These are phyloP conservation scores for Elephas maximus DNA, from an alignment of 2,113 vertebrate genomes.

Conservation along the genomic window DNA sequence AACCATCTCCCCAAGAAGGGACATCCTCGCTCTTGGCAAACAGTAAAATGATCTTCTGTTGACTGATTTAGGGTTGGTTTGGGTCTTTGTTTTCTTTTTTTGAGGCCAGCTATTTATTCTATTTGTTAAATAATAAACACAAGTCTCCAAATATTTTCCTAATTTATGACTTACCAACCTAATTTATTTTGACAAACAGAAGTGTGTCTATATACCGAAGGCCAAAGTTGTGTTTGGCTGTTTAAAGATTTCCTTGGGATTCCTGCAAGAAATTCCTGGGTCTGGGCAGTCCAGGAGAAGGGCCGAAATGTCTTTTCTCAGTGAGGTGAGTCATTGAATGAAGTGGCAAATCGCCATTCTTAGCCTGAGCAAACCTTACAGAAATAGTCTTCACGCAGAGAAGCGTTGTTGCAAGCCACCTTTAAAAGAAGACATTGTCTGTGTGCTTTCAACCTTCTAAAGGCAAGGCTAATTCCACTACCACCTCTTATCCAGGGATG, in stretches of 20 bases:
- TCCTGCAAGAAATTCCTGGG: slow-evolving; percentile 47
- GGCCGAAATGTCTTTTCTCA: slow-evolving; percentile 23
- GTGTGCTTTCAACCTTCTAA: neutral
- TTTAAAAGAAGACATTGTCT: neutral
- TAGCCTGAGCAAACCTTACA: slow-evolving; percentile 30
- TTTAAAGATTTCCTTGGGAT: slow-evolving; percentile 58
- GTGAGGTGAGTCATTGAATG: neutral
- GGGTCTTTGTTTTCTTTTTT: slow-evolving; percentile 47
- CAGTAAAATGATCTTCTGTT: neutral
- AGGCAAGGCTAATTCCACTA: neutral
- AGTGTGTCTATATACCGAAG: slow-evolving; percentile 57
- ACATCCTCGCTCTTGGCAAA: neutral
- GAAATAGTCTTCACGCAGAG: slow-evolving; percentile 18
- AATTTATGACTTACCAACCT: slow-evolving; percentile 63
- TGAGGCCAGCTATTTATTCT: slow-evolving; percentile 51
- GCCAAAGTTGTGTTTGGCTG: slow-evolving; percentile 55
- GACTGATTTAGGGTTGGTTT: neutral
- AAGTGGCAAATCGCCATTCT: neutral
- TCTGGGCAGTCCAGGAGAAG: neutral
- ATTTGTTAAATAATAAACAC: slow-evolving; percentile 70
- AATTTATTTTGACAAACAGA: slow-evolving; percentile 71
- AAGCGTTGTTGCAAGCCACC: neutral
- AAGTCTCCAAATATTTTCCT: slow-evolving; percentile 68
- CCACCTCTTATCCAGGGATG: neutral
- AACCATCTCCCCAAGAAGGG: neutral